Conservation (phyloP, 2,113 vertebrate species). For the Zosterops borbonicus region DNA sequence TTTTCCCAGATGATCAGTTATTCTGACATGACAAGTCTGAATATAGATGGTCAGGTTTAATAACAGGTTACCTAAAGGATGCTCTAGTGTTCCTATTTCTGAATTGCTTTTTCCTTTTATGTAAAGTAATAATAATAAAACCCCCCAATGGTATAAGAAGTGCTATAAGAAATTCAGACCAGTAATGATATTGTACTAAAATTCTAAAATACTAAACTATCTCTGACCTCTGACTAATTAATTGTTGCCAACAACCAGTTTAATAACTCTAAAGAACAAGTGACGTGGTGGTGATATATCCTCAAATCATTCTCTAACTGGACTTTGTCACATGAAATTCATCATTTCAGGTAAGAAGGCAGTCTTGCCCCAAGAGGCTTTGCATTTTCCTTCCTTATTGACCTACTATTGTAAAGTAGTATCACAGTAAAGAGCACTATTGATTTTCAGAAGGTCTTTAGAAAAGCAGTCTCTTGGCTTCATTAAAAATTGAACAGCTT, state of each 20-base stretch:
- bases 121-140: not conserved
- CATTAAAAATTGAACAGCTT: slow-evolving; percentile 45
- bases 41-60: not conserved
- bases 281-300: not conserved
- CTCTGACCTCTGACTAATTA: not conserved
- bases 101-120: not conserved
- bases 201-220: not conserved
- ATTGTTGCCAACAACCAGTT: not conserved
- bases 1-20: not conserved
- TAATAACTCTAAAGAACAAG: not conserved
- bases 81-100: not conserved
- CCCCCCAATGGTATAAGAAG: not conserved
- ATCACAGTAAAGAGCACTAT: not conserved
- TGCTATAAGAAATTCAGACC: not conserved
- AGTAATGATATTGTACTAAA: not conserved
- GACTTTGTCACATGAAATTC: not conserved
- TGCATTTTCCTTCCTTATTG: slow-evolving; percentile 12
- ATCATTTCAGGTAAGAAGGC: not conserved
- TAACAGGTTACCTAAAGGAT: not conserved
- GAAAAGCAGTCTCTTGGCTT: slow-evolving; percentile 5
- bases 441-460: slow-evolving; percentile 40
- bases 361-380: not conserved
- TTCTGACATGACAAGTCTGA: not conserved
- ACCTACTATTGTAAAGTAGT: not conserved
- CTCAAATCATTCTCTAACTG: not conserved